A percentile compares a stretch with the other conserved stretches of the same genome.
phyloP scores from a whole-genome alignment of 2,113 vertebrate species.

The Pedionomus torquatus region DNA sequence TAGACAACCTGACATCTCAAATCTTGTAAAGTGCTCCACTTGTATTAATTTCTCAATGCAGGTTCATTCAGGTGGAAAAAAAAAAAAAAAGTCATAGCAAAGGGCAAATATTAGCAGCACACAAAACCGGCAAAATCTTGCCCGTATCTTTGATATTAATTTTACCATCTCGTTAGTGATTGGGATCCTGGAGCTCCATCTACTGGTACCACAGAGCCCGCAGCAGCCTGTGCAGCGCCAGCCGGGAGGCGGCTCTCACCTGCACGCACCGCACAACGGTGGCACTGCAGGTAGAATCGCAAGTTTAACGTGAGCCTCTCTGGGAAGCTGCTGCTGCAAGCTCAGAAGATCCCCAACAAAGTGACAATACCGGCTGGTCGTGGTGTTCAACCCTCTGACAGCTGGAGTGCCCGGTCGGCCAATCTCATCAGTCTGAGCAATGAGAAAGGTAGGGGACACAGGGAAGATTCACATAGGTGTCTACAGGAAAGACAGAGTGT shows the following conservation, averaged over 20 bases:
- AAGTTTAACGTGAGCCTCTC: accelerated
- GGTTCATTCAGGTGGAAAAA: not conserved
- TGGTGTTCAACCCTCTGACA: accelerated
- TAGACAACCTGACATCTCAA: not conserved
- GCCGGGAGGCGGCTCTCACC: not conserved
- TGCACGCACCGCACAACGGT: accelerated
- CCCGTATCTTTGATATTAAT: accelerated
- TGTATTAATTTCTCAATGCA: not conserved
- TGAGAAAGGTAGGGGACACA: accelerated
- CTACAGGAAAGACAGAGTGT: not conserved
- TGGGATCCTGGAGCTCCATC: constrained; percentile 45
- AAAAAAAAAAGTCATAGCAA: not conserved
- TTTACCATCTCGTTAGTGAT: accelerated
- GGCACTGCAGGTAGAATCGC: accelerated
- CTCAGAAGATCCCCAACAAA: accelerated
- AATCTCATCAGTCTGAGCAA: accelerated
- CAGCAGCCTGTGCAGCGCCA: not conserved
- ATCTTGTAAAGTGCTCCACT: not conserved
- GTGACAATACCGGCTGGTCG: accelerated
- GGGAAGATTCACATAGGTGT: accelerated
- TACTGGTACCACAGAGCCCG: not conserved
- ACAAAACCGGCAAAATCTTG: accelerated
- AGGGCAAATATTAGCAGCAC: not conserved
- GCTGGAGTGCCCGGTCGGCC: not conserved
- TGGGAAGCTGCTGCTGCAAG: not conserved